Conservation (phyloP, 2,113 vertebrate species). For the Lichenostomus cassidix region DNA sequence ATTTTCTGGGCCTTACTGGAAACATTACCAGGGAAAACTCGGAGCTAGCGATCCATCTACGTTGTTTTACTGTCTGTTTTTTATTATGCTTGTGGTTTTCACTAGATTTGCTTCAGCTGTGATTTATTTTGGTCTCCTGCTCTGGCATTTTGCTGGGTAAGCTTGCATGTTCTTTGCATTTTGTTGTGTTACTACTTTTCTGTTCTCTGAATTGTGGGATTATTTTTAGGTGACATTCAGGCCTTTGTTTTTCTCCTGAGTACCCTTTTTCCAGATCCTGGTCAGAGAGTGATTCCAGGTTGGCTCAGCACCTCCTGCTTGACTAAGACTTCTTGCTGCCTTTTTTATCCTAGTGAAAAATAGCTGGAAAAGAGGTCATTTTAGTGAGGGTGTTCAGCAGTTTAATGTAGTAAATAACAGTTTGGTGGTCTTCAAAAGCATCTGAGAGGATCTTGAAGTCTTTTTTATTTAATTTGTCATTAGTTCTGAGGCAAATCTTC, state of each 20-base stretch:
- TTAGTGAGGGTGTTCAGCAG: neutral
- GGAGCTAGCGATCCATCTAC: neutral
- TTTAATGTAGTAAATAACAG: neutral
- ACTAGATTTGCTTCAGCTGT: slow-evolving; percentile 20
- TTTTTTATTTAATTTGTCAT: neutral
- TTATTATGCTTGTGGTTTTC: slow-evolving; percentile 64
- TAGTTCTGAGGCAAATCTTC: neutral
- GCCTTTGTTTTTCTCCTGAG: neutral
- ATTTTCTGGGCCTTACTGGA: slow-evolving; percentile 46
- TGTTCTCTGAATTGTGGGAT: neutral
- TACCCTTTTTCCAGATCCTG: rapidly evolving
- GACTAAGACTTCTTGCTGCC: neutral
- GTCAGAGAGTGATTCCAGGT: rapidly evolving
- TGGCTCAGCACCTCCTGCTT: neutral
- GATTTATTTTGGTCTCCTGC: slow-evolving; percentile 63
- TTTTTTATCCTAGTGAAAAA: neutral
- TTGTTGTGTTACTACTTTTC: neutral
- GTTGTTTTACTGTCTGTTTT: slow-evolving; percentile 62
- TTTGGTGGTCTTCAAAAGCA: neutral
- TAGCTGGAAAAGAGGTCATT: neutral
- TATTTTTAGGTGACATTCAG: neutral
- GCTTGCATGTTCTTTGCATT: neutral
- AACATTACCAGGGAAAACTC: slow-evolving; percentile 18
- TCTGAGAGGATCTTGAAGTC: neutral
- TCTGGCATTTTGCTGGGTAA: slow-evolving; percentile 39